phyloP scores from a whole-genome alignment of 2,888 invertebrate genomes.

The Sphaerophoria rueppellii region DNA sequence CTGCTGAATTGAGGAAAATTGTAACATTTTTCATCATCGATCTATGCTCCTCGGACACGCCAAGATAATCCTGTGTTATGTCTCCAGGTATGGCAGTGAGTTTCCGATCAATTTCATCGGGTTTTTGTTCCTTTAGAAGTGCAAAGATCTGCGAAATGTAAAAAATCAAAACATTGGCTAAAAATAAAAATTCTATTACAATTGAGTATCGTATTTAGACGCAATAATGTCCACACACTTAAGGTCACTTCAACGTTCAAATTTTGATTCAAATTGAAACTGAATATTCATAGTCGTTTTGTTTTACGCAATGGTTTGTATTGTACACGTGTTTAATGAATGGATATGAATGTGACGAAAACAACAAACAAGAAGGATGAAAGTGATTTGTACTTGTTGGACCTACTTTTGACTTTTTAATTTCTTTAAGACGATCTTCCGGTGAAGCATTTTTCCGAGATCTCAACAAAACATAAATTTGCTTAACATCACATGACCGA shows the following conservation, averaged over 20 bases:
- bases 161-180: conserved; percentile 31
- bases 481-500: conserved; percentile 89
- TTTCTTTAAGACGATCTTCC: conserved; percentile 85
- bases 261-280: too few species aligned
- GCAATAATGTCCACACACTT: too few species aligned
- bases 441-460: conserved; percentile 86
- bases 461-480: conserved; percentile 90
- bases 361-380: neutral
- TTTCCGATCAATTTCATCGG: conserved; percentile 77
- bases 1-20: conserved; percentile 90
- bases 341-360: too few species aligned
- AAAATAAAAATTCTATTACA: too few species aligned
- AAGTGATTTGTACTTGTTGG: neutral
- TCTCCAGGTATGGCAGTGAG: conserved; percentile 78
- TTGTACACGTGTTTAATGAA: too few species aligned
- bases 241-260: too few species aligned
- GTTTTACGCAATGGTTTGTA: too few species aligned
- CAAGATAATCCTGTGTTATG: conserved; percentile 75
- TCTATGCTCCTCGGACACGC: conserved; percentile 74
- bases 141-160: conserved; percentile 75
- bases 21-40: conserved; percentile 83
- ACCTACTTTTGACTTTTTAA: conserved; percentile 81
- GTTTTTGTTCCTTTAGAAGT: conserved; percentile 75
- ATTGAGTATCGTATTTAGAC: too few species aligned
- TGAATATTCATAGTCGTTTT: too few species aligned